Base-by-base conservation (phyloP, 2,888 invertebrate species). In the Choristoneura rosaceana region DNA sequence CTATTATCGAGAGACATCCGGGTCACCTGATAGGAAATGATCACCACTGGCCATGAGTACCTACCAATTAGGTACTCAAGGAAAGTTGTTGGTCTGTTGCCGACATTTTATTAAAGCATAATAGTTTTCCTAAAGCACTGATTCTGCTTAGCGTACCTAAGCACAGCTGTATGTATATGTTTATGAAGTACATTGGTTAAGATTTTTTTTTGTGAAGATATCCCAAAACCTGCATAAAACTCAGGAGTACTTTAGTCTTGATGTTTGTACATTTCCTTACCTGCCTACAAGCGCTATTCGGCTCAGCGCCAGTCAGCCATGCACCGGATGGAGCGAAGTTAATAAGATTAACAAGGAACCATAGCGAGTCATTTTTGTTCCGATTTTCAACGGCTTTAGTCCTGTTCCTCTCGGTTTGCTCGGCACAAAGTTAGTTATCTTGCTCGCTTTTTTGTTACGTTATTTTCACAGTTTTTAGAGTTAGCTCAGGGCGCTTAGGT, bases 311-410 rank as follows among this genome's bases (percentile, higher is more conserved):
- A 55, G 55, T 25, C 4, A 55, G 55, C 55, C 25, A 25, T 25
- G 59, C 50, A 10, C 64, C 47, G 62, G 55, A 34, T 45, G 66
- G 67, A 62, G 52, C 50, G 50, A 41, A 60, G 59, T 69, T 73
- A 69, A 73, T 73, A 68, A 63, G 73, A 73, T 73, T 73, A 73
- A 69, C 73, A 63, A 63, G 58, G 58, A 63, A 64, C 59, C 73
- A 60, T 60, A 64, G 64, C 73, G 17, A 47, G 68, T 63, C 68
- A 63, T 69, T 73, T 73, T 64, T 73, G 73, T 69, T 73, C 63
- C 68, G 73, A 73, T 69, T 73, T 73, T 73, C 69, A 73, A 52
- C 73, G 68, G 73, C 69, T 64, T 68, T 59, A 60, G 50, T 68
- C 43, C 64, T 50, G 73, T 64, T 63, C 68, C 64, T 68, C 59